Evolutionary conservation across 2,797 vertebrate genomes (phyloP).

Genomic region (Trachurus trachurus): DNA sequence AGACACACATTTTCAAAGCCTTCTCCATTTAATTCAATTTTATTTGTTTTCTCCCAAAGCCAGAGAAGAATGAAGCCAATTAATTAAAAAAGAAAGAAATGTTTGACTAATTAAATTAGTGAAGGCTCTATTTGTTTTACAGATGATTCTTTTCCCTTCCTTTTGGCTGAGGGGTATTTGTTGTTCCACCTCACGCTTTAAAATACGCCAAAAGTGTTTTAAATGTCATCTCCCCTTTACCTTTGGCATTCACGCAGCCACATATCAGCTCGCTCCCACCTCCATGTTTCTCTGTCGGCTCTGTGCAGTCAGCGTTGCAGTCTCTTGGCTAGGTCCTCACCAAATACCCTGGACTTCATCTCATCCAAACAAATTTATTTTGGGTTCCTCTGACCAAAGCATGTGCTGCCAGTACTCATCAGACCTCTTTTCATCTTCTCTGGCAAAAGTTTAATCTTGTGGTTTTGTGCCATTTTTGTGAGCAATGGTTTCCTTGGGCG

Average conservation of each 20-base stretch:
- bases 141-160: not conserved
- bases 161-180: not conserved
- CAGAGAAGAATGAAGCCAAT: not conserved
- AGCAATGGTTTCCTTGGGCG: not conserved
- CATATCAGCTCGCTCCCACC: not conserved
- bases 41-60: not conserved
- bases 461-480: not conserved
- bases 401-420: not conserved
- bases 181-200: not conserved
- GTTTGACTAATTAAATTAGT: conserved; percentile 1
- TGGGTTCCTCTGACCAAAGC: not conserved
- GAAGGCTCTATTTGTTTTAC: not conserved
- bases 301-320: not conserved
- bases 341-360: not conserved
- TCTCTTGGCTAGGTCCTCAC: not conserved
- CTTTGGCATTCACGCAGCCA: not conserved
- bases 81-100: not conserved
- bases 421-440: not conserved
- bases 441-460: not conserved
- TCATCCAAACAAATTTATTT: not conserved
- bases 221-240: not conserved
- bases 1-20: conserved; percentile 1
- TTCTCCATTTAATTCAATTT: not conserved
- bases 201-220: not conserved
- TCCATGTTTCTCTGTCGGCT: not conserved